Percentiles rank a stretch among this genome's conserved stretches.
Evolutionary conservation across 1,140 invertebrate species (phyloP).

Genomic region (Holotrichia oblita): DNA sequence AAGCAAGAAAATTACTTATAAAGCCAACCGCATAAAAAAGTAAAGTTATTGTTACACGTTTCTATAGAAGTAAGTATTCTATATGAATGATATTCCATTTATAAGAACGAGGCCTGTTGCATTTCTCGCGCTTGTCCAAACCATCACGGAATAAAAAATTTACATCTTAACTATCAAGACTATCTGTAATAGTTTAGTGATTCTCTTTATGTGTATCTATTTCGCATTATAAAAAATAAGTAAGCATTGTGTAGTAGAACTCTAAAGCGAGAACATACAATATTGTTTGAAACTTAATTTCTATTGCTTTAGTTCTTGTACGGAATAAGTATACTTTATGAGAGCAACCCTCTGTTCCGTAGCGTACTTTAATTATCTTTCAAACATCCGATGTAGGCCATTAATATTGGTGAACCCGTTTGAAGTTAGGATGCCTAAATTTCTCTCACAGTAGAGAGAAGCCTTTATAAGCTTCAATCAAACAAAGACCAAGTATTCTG

Average conservation of each 20-base stretch:
- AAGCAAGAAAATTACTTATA: no score
- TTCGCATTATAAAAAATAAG: not conserved
- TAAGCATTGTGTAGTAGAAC: not conserved
- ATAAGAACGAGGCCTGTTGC: no score
- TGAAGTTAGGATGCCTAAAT: constrained; percentile 33
- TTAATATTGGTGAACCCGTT: constrained; percentile 33
- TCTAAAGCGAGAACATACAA: not conserved
- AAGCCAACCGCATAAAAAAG: no score
- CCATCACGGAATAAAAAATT: no score
- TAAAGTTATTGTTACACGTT: no score
- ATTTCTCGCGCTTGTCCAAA: no score
- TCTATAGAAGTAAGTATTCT: no score
- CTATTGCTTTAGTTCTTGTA: not conserved
- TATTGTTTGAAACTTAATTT: constrained; percentile 9
- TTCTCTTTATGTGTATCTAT: no score
- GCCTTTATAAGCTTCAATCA: constrained; percentile 23
- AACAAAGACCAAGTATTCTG: constrained; percentile 26
- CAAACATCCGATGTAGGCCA: constrained; percentile 30
- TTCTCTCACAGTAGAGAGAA: constrained; percentile 1
- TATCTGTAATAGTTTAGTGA: no score
- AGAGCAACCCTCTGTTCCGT: constrained; percentile 1
- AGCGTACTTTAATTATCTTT: constrained; percentile 33
- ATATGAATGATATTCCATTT: no score
- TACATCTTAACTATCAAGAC: no score
- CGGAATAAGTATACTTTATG: not conserved